Evolutionary conservation across 2,888 invertebrate genomes (phyloP), one percentile per base, ranked within the genome.

Genomic region (Stenichneumon culpator): DNA sequence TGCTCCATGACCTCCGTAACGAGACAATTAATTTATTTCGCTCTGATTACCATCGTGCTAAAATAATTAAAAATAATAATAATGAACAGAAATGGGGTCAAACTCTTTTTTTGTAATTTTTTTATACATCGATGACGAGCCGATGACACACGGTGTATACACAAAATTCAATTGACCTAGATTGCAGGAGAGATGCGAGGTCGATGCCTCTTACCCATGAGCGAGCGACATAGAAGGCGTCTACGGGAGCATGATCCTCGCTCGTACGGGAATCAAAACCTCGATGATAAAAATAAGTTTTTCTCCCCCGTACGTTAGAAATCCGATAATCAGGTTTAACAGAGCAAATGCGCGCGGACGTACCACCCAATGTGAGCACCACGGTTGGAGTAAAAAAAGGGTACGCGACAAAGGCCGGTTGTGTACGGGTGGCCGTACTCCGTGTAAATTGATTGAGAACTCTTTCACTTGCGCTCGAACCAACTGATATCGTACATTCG

Each of bases 281-380:
- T 16, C 28, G 44, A 50, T n/a, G 82, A 82, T 82, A 82, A 85
- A 82, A 75, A 82, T 82, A 85, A 14, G n/a, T 74, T 44, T 47
- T 67, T 79, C 70, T 22, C 39, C 25, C 75, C 44, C 52, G 50
- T 75, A 75, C 70, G 79, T 52, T 52, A 74, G 70, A 82, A 47
- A 75, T 85, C 60, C 79, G 85, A 85, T 79, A 79, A 86, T 83
- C 83, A 83, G 68, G 75, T 78, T 78, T 78, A 75, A 81, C 70
- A 83, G 85, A 81, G 80, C 80, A 44, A 83, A 86, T 83, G 80
- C 80, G 74, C 78, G 73, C 39, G 82, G 77, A 63, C 77, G 69
- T 67, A 68, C 32, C 63, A 83, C 69, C 69, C 19, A 72, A 57
- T 11, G 60, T 72, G 36, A 82, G 39, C 57, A 69, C 28, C 68